Base-by-base conservation (phyloP, 2,113 vertebrate species). In the Plestiodon gilberti region DNA sequence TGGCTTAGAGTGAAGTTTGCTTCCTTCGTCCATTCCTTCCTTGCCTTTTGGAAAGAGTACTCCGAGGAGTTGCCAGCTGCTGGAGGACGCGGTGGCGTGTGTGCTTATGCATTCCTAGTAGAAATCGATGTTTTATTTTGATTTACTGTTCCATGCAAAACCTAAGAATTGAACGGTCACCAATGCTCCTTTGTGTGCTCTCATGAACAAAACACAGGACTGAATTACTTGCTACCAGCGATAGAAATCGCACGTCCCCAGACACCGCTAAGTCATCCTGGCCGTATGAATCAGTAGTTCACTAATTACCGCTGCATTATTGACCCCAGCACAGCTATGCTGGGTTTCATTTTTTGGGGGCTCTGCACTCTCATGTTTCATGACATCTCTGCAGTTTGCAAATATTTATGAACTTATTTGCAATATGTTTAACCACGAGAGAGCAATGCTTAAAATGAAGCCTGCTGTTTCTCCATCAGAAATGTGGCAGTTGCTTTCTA, bases 381-480 rank as follows among this genome's bases (percentile, higher is more conserved):
- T 78, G 74, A 43, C 76, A 59, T 40, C 67, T n/a, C 23, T 59
- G n/a, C 33, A 22, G 9, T 61, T n/a, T 74, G 43, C 85, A 65
- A 52, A 70, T 75, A 65, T 87, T 87, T 87, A 80, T 80, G 67
- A 80, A 80, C 52, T 57, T 65, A 65, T 75, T 62, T 74, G 52
- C 25, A 64, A 77, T 76, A 57, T 81, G 43, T 30, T 89, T 59
- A 81, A 61, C 20, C 71, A 81, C 87, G 48, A 48, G 67, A 82
- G 40, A 59, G 33, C 52, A 14, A 25, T 33, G 30, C 30, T 70
- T 62, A 65, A 55, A 48, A 25, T 17, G 38, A 48, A 62, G 67
- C 61, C 10, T 25, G 13, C 25, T 62, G 40, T 40, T 64, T 25
- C 43, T 65, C 55, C 18, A 48, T 86, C 71, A 69, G 61, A 88